Percentiles rank a stretch among this genome's conserved stretches.
Conservation (phyloP, 2,888 invertebrate species). For the Meloe dianella region DNA sequence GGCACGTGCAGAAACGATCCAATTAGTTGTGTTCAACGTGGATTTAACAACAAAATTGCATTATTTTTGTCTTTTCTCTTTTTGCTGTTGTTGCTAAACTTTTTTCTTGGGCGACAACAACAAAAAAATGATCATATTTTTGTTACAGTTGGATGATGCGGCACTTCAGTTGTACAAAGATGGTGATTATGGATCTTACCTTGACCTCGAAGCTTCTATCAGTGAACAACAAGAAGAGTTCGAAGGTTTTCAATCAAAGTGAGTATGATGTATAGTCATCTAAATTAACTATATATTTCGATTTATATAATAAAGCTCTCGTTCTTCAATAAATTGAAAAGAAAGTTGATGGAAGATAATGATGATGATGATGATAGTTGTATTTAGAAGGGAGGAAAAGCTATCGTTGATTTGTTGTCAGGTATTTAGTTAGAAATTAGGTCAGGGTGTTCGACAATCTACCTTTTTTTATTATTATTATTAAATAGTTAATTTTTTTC, state of each 20-base stretch:
- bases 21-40: neutral
- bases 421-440: slow-evolving; percentile 1
- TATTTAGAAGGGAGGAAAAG: slow-evolving; percentile 11
- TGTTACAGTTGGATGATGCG: slow-evolving; percentile 93
- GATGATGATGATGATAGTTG: slow-evolving; percentile 7
- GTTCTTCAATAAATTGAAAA: slow-evolving; percentile 1
- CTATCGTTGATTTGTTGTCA: slow-evolving; percentile 7
- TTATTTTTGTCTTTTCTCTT: neutral
- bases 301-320: neutral
- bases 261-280: slow-evolving; percentile 57
- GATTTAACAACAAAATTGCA: slow-evolving; percentile 1
- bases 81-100: no score
- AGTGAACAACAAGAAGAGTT: slow-evolving; percentile 97
- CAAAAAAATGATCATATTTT: neutral
- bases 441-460: slow-evolving; percentile 11
- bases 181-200: slow-evolving; percentile 95
- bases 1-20: slow-evolving; percentile 7
- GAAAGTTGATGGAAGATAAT: neutral
- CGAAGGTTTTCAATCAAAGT: slow-evolving; percentile 94
- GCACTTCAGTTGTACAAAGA: slow-evolving; percentile 96
- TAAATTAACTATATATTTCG: slow-evolving; percentile 20
- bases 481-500: neutral
- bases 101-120: no score
- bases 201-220: slow-evolving; percentile 95
- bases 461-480: neutral